Conservation (phyloP, 2,888 invertebrate genomes). For the Cryptus armator region DNA sequence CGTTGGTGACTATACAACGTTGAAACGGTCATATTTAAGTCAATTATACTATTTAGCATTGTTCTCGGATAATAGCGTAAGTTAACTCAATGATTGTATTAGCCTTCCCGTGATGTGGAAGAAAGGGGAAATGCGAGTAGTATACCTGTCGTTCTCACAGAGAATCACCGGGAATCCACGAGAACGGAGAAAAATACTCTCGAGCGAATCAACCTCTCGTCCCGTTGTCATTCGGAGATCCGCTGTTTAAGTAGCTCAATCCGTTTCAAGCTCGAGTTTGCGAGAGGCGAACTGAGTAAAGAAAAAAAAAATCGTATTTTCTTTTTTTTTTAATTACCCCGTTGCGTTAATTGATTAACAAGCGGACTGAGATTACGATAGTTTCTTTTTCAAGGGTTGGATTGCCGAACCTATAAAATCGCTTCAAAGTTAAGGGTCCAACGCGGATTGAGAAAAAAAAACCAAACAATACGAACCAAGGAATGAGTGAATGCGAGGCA, state of each 20-base stretch:
- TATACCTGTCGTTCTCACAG: not conserved
- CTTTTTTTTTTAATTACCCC: too few species aligned
- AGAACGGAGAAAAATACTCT: constrained; percentile 22
- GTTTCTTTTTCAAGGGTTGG: too few species aligned
- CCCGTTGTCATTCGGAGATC: not conserved
- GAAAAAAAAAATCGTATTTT: too few species aligned
- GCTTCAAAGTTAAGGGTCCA: too few species aligned
- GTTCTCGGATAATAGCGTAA: constrained; percentile 79
- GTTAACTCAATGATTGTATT: constrained; percentile 78
- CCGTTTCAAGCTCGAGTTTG: not conserved
- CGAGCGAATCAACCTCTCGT: constrained; percentile 1
- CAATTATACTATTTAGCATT: constrained; percentile 82
- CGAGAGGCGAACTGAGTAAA: not conserved
- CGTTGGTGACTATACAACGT: constrained; percentile 55
- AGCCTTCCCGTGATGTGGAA: constrained; percentile 32
- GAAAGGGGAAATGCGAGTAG: not conserved
- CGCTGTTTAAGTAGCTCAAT: not conserved
- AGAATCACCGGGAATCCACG: constrained; percentile 8
- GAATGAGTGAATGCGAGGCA: constrained; percentile 4
- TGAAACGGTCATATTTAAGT: constrained; percentile 79
- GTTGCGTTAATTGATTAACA: too few species aligned
- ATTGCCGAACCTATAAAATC: too few species aligned
- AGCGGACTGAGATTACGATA: too few species aligned
- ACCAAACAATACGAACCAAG: not conserved
- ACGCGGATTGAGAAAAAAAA: not conserved